phyloP scores from a whole-genome alignment of 2,113 vertebrate species.

The Prochilodus magdalenae region DNA sequence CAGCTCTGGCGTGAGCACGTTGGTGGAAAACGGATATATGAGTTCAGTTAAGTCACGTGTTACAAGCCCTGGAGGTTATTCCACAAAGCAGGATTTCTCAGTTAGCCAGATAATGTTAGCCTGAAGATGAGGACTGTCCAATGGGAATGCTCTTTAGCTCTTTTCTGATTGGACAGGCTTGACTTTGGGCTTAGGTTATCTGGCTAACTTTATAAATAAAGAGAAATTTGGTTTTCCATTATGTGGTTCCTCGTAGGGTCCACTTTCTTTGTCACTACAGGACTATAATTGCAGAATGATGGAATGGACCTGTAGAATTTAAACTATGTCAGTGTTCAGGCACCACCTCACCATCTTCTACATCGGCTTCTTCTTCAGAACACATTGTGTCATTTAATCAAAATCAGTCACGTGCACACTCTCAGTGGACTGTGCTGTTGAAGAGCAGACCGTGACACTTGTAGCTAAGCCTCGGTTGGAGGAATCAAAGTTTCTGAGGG shows the following conservation, averaged over 20 bases:
- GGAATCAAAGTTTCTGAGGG: neutral
- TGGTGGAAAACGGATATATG: too few species aligned
- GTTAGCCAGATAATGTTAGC: too few species aligned
- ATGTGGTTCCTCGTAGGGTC: too few species aligned
- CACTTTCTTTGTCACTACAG: neutral
- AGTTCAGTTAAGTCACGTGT: neutral
- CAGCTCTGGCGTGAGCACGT: too few species aligned
- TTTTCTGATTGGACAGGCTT: too few species aligned
- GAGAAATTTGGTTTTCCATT: neutral
- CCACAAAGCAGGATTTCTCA: too few species aligned
- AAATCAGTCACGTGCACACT: neutral
- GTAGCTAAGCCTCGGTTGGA: slow-evolving; percentile 4
- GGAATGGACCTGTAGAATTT: neutral
- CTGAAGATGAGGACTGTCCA: too few species aligned
- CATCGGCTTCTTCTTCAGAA: neutral
- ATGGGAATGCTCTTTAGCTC: too few species aligned
- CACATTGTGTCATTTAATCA: neutral
- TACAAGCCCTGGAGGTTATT: neutral
- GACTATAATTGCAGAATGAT: neutral
- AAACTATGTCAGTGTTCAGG: neutral
- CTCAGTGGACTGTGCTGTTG: neutral
- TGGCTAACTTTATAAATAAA: too few species aligned
- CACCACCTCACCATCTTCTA: neutral
- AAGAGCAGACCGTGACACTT: slow-evolving; percentile 1
- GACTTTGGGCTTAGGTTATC: too few species aligned